These are phyloP conservation scores for Cercopithecus mona DNA, from an alignment of 2,113 vertebrate genomes.

Conservation along the genomic window DNA sequence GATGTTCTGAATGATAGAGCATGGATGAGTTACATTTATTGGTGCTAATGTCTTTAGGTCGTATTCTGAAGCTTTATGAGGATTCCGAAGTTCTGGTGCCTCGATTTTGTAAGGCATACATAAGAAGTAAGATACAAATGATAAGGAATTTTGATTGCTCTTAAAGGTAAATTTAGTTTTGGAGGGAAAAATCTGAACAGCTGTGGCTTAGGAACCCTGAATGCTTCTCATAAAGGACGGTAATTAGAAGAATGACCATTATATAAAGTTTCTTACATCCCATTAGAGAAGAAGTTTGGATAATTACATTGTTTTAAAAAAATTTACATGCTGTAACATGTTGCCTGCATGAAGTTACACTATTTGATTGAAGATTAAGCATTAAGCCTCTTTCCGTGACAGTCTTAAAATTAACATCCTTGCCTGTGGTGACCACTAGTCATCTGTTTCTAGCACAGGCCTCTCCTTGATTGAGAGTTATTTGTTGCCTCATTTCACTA, in stretches of 20 bases:
- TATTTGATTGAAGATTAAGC: background rate
- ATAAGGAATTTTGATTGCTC: background rate
- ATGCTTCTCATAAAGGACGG: background rate
- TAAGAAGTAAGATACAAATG: background rate
- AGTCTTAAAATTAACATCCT: background rate
- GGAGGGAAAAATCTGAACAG: background rate
- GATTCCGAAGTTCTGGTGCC: conserved; percentile 1
- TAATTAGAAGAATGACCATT: background rate
- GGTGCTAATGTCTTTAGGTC: background rate
- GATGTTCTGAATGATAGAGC: background rate
- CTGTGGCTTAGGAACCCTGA: background rate
- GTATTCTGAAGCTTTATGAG: background rate
- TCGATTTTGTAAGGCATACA: background rate
- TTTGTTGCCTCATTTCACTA: background rate
- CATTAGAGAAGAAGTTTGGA: background rate
- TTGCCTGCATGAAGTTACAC: background rate
- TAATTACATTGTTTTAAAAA: background rate
- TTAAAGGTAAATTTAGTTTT: background rate
- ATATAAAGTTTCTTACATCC: background rate
- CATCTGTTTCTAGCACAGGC: background rate
- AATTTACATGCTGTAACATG: background rate
- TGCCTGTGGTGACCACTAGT: background rate
- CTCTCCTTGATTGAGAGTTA: background rate
- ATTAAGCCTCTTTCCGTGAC: background rate
- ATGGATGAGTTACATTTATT: background rate